Percentiles rank a stretch among this genome's conserved stretches.
phyloP scores from a whole-genome alignment of 2,888 invertebrate species.

The Metallyticus violacea region DNA sequence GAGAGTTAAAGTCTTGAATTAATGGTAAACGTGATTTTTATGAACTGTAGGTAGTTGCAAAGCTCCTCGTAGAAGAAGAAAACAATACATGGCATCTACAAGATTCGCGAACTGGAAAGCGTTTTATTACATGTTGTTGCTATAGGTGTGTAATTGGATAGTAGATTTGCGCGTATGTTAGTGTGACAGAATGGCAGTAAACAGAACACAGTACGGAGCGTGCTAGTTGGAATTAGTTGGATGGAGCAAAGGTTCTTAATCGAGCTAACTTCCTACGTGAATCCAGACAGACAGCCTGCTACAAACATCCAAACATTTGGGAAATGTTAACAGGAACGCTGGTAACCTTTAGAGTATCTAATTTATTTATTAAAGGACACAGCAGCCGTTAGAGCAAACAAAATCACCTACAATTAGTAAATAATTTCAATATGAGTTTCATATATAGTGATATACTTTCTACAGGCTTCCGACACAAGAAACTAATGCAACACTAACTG shows the following conservation, averaged over 20 bases:
- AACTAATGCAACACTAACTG: too few species aligned
- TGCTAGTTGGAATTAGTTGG: background rate
- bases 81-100: too few species aligned
- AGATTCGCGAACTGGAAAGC: background rate
- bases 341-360: background rate
- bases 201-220: background rate
- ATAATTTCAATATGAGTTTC: too few species aligned
- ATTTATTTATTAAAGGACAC: background rate
- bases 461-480: too few species aligned
- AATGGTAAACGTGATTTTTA: too few species aligned
- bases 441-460: too few species aligned
- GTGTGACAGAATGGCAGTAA: background rate
- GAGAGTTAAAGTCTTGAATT: too few species aligned
- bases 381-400: background rate
- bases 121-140: background rate
- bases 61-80: too few species aligned
- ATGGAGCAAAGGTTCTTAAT: background rate
- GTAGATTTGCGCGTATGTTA: background rate
- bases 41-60: too few species aligned
- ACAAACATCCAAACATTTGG: background rate
- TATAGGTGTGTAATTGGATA: background rate
- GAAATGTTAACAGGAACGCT: background rate
- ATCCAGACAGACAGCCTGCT: background rate
- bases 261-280: background rate
- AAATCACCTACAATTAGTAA: too few species aligned